These are phyloP conservation scores for Eristalis tenax DNA, from an alignment of 2,888 invertebrate species.

Conservation along the genomic window DNA sequence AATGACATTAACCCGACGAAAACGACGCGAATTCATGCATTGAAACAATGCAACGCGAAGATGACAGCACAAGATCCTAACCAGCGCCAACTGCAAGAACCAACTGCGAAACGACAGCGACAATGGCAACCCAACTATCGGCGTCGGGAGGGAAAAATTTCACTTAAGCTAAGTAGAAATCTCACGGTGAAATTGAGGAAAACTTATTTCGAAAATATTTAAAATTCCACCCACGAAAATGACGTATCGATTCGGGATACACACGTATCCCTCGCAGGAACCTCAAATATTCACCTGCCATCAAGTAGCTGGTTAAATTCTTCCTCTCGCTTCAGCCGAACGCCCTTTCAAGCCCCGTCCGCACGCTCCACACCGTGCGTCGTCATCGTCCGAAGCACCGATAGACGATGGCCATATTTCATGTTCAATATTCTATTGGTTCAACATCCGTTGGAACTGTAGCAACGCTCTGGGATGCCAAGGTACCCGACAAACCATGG, in stretches of 20 bases:
- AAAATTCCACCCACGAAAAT: conserved; percentile 66
- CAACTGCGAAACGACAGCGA: not conserved
- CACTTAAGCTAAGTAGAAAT: conserved; percentile 70
- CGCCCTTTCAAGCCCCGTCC: too few species aligned
- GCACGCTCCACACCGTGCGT: not conserved
- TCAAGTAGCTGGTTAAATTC: conserved; percentile 56
- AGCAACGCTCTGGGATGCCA: conserved; percentile 51
- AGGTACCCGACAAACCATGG: conserved; percentile 37
- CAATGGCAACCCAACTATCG: conserved; percentile 12
- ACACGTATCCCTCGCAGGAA: conserved; percentile 9
- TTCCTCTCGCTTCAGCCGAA: conserved; percentile 3
- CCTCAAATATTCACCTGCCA: conserved; percentile 63
- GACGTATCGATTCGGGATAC: conserved; percentile 62
- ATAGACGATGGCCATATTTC: conserved; percentile 54
- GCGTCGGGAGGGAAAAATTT: conserved; percentile 11
- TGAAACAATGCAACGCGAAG: conserved; percentile 40
- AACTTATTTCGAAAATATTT: conserved; percentile 67
- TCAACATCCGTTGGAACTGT: conserved; percentile 53
- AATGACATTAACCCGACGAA: conserved; percentile 28
- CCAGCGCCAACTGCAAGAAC: not conserved
- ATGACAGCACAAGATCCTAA: not conserved
- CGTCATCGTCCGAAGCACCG: conserved; percentile 45
- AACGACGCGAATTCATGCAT: conserved; percentile 23
- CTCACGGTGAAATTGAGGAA: conserved; percentile 61
- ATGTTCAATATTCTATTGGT: conserved; percentile 70